These are phyloP conservation scores for Typhlichthys eigenmanni DNA, from an alignment of 2,797 vertebrate species.

Conservation along the genomic window DNA sequence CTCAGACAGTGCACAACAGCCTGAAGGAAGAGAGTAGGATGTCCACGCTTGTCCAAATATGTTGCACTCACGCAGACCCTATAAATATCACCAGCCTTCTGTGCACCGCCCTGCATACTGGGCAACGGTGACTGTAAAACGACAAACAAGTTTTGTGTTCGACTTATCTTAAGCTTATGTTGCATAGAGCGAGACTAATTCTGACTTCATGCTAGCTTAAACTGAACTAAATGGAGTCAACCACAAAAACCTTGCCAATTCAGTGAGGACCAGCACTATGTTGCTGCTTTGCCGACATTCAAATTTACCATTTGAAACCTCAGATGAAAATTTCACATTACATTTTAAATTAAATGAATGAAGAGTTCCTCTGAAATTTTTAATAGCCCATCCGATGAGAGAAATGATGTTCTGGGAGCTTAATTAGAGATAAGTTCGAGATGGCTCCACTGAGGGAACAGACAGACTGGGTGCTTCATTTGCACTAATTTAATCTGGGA, in stretches of 20 bases:
- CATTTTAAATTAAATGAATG: slow-evolving; percentile 58
- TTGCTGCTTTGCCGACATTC: slow-evolving; percentile 10
- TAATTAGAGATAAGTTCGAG: slow-evolving; percentile 34
- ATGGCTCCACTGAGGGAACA: slow-evolving; percentile 21
- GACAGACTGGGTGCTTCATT: slow-evolving; percentile 28
- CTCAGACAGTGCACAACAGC: background rate
- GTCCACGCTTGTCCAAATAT: slow-evolving; percentile 4
- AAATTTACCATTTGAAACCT: slow-evolving; percentile 24
- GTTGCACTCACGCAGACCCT: background rate
- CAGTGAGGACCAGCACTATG: background rate
- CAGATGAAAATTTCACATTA: slow-evolving; percentile 40
- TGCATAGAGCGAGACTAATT: too few relatives aligned
- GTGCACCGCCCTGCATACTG: background rate
- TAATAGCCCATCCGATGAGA: slow-evolving; percentile 49
- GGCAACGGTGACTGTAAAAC: background rate
- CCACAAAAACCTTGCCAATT: background rate
- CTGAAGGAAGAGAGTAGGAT: background rate
- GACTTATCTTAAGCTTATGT: background rate
- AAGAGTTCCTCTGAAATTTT: slow-evolving; percentile 41
- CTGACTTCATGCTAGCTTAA: too few relatives aligned
- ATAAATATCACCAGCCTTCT: slow-evolving; percentile 1
- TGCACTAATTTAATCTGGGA: slow-evolving; percentile 16
- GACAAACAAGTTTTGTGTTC: background rate
- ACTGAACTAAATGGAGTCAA: background rate
- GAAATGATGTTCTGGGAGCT: slow-evolving; percentile 40